phyloP scores from a whole-genome alignment of 2,797 vertebrate species.

The Allobates femoralis region DNA sequence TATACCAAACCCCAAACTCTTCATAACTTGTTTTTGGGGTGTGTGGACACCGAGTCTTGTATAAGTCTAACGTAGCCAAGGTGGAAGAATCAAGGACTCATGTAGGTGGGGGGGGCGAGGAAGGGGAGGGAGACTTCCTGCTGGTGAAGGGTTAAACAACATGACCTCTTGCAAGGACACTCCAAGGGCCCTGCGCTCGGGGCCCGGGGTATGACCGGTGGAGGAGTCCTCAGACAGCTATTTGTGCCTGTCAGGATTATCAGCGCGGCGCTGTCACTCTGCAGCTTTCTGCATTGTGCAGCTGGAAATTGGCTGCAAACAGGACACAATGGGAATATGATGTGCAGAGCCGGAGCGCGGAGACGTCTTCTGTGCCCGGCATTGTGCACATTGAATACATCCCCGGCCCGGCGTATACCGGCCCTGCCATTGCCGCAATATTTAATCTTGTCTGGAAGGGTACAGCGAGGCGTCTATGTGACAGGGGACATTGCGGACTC shows the following conservation, averaged over 20 bases:
- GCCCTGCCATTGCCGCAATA: neutral
- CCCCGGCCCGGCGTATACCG: neutral
- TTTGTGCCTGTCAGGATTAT: conserved; percentile 53
- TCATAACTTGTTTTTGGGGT: neutral
- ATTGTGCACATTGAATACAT: conserved; percentile 37
- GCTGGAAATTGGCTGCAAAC: conserved; percentile 56
- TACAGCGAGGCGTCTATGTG: conserved; percentile 20
- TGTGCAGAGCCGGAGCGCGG: neutral
- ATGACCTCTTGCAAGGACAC: conserved; percentile 34
- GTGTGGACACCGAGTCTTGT: neutral
- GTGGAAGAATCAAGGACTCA: conserved; percentile 5
- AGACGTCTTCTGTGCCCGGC: conserved; percentile 6
- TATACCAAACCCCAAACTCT: too few relatives aligned
- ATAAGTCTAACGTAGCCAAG: neutral
- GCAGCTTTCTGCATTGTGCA: conserved; percentile 38
- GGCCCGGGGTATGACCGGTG: conserved; percentile 6
- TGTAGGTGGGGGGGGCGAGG: neutral
- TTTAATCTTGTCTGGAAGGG: conserved; percentile 44
- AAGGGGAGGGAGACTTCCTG: neutral
- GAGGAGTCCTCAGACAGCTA: conserved; percentile 29
- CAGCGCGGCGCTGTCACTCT: conserved; percentile 33
- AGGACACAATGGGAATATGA: conserved; percentile 50
- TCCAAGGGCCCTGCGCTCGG: conserved; percentile 14
- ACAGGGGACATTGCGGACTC: conserved; percentile 43
- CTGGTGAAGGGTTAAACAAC: neutral